A percentile compares a stretch with the other conserved stretches of the same genome.
Evolutionary conservation across 2,113 vertebrate species (phyloP).

Genomic region (Thamnaconus septentrionalis): DNA sequence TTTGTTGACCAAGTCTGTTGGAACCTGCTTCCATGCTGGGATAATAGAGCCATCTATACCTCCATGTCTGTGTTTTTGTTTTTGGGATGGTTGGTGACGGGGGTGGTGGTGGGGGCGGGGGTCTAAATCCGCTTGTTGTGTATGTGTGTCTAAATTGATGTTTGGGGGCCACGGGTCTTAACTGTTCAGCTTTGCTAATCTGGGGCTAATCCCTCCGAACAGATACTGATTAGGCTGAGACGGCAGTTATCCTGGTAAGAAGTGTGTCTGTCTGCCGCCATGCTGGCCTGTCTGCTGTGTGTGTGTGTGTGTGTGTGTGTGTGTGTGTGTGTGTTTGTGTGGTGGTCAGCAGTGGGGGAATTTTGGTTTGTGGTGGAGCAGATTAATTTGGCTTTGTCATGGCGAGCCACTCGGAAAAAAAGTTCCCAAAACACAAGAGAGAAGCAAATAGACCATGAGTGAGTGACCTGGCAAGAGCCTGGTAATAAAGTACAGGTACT

Average conservation of each 20-base stretch:
- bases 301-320: conserved; percentile 25
- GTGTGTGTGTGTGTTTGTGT: conserved; percentile 42
- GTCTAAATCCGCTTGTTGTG: conserved; percentile 49
- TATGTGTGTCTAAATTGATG: conserved; percentile 40
- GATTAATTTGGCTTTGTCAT: conserved; percentile 72
- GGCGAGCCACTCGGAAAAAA: conserved; percentile 64
- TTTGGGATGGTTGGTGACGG: background rate
- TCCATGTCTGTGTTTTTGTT: conserved; percentile 38
- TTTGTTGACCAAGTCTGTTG: too few relatives aligned
- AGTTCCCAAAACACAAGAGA: conserved; percentile 51
- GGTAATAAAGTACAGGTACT: too few relatives aligned
- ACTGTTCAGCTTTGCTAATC: conserved; percentile 61
- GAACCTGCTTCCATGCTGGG: too few relatives aligned
- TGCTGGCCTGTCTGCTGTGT: conserved; percentile 14
- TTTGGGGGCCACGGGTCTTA: conserved; percentile 49
- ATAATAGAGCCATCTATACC: too few relatives aligned
- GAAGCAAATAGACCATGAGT: conserved; percentile 18
- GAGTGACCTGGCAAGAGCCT: conserved; percentile 59
- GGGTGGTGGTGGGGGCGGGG: conserved; percentile 32
- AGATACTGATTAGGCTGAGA: conserved; percentile 61
- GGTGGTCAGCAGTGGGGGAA: conserved; percentile 70
- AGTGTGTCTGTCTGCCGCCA: conserved; percentile 16
- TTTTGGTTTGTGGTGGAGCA: conserved; percentile 76
- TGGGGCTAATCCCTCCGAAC: conserved; percentile 64
- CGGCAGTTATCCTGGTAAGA: conserved; percentile 40